Evolutionary conservation across 2,113 vertebrate genomes (phyloP).

Genomic region (Capra hircus): DNA sequence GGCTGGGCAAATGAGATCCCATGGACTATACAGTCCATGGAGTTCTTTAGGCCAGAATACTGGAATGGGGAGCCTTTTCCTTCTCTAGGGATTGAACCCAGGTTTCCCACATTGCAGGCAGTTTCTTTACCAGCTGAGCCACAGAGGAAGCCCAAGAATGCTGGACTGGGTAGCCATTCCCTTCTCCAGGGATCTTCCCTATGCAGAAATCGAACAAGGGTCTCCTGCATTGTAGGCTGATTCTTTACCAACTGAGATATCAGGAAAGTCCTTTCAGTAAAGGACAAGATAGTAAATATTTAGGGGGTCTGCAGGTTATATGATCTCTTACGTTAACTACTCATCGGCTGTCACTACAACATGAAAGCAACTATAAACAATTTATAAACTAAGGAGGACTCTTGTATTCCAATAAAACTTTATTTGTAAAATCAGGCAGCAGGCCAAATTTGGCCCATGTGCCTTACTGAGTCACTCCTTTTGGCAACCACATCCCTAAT

Average conservation of each 20-base stretch:
- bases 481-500: neutral
- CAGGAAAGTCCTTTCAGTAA: neutral
- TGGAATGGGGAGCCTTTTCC: neutral
- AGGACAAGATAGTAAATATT: neutral
- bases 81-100: neutral
- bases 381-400: neutral
- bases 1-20: neutral
- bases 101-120: neutral
- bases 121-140: neutral
- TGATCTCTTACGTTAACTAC: neutral
- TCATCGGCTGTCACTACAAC: neutral
- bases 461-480: neutral
- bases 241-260: neutral
- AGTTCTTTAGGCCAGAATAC: neutral
- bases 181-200: neutral
- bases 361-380: neutral
- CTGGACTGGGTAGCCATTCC: neutral
- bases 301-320: neutral
- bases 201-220: neutral
- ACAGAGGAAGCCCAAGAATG: neutral
- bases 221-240: neutral
- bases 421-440: conserved; percentile 13
- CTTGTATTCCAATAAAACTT: conserved; percentile 25
- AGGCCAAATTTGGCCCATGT: neutral
- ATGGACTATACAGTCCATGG: neutral